Evolutionary conservation across 2,113 vertebrate genomes (phyloP), one percentile per base, ranked within the genome.

Genomic region (Solea senegalensis): DNA sequence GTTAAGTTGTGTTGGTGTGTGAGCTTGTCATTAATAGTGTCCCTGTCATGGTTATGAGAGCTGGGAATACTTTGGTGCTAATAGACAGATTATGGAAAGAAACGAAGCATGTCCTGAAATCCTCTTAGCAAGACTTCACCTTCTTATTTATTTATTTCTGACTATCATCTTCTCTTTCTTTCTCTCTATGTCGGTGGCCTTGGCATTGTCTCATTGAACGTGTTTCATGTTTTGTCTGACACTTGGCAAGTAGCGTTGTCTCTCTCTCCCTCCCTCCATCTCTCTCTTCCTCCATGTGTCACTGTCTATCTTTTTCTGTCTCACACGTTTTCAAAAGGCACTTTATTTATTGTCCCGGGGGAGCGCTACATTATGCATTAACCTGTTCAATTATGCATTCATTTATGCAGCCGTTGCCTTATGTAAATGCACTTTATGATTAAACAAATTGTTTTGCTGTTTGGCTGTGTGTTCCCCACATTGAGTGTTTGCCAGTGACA

Each of bases 51-150:
- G 89, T 89, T 91, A 91, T 92, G 90, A 91, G 89, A 91, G 90
- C 91, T 91, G 86, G 86, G 90, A 92, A 91, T 91, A 90, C 91
- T 92, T 92, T 91, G 90, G 90, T 92, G 90, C 90, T 94, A 94
- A 94, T 93, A 93, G 92, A 91, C 90, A 91, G 93, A 93, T 94
- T 92, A 94, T 91, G 88, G 90, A 90, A 89, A 90, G 91, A 91
- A 93, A 92, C 92, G 85, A 93, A 93, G 90, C 92, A 92, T 94
- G 91, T 92, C 91, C 90, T 88, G 81, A 93, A 94, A 94, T 92
- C 91, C 91, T 88, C 90, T 92, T 90, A 92, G 88, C 91, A 85
- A 85, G 88, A 78, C 88, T 85, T 76, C 80, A 85, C 81, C 82
- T 80, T 90, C 84, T 90, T 89, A 86, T 90, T 88, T 89, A 82